These are phyloP conservation scores for Sylvietta virens DNA, from an alignment of 2,113 vertebrate genomes.

Conservation along the genomic window DNA sequence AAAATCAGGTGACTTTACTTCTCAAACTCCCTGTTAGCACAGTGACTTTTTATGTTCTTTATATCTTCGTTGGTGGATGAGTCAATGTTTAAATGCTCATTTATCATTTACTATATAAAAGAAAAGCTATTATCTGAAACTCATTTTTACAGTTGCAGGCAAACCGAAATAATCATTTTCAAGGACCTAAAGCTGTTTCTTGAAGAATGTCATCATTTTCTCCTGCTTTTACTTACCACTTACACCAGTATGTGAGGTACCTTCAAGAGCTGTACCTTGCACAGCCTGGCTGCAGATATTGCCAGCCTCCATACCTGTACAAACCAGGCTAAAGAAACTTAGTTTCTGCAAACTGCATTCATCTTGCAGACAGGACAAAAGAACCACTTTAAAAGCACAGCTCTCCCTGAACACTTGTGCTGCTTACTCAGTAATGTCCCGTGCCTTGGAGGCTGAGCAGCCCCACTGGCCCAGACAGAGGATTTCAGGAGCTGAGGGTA, in stretches of 20 bases:
- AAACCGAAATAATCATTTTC: slow-evolving; percentile 80
- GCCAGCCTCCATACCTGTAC: background rate
- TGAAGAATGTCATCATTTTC: slow-evolving; percentile 79
- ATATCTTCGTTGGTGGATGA: slow-evolving; percentile 76
- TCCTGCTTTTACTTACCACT: slow-evolving; percentile 76
- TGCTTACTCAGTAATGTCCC: background rate
- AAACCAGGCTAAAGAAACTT: background rate
- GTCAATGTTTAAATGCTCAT: slow-evolving; percentile 76
- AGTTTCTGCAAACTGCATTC: slow-evolving; percentile 8
- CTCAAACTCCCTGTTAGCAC: slow-evolving; percentile 74
- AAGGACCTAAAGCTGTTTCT: slow-evolving; percentile 80
- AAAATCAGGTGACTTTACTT: slow-evolving; percentile 74
- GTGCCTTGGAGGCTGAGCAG: background rate
- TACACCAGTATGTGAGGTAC: slow-evolving; percentile 64
- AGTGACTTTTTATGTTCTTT: slow-evolving; percentile 73
- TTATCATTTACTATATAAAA: slow-evolving; percentile 80
- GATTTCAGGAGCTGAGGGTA: background rate
- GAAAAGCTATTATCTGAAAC: slow-evolving; percentile 80
- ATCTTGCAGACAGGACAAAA: slow-evolving; percentile 53
- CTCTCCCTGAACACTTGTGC: background rate
- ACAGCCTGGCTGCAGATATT: slow-evolving; percentile 49
- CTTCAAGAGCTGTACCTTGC: slow-evolving; percentile 53
- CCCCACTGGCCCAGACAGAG: background rate
- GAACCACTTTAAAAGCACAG: background rate
- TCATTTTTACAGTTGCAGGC: slow-evolving; percentile 78